phyloP scores from a whole-genome alignment of 2,888 invertebrate species.

The Zhuqinia jingwanae region DNA sequence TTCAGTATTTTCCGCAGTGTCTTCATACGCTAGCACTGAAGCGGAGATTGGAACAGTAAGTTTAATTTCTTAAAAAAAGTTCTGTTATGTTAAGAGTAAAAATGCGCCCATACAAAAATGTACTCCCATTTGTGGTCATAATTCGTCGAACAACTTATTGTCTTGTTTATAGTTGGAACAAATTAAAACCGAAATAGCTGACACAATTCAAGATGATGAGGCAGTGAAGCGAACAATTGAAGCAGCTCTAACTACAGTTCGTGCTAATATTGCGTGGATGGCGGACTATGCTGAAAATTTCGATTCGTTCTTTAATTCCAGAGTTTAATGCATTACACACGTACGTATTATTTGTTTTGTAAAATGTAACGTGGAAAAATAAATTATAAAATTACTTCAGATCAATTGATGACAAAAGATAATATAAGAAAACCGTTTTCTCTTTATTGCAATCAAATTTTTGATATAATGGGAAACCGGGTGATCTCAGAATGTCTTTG shows the following conservation, averaged over 20 bases:
- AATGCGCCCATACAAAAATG: background rate
- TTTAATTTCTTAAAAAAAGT: background rate
- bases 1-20: constrained; percentile 24
- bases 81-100: background rate
- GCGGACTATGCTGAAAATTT: constrained; percentile 54
- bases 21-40: constrained; percentile 58
- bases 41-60: constrained; percentile 45
- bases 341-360: constrained; percentile 4
- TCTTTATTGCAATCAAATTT: constrained; percentile 65
- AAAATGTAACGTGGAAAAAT: constrained; percentile 35
- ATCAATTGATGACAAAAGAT: constrained; percentile 28
- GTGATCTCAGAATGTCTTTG: constrained; percentile 70
- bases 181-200: constrained; percentile 33
- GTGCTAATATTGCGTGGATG: constrained; percentile 71
- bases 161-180: constrained; percentile 56
- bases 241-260: constrained; percentile 38
- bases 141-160: too few species aligned
- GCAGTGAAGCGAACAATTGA: constrained; percentile 42
- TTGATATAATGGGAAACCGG: constrained; percentile 59
- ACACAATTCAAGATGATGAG: constrained; percentile 9
- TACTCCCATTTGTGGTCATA: too few species aligned
- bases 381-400: constrained; percentile 28
- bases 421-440: constrained; percentile 60
- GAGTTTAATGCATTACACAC: background rate
- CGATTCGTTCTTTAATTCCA: background rate